Evolutionary conservation across 2,888 invertebrate genomes (phyloP), one percentile per base, ranked within the genome.

Genomic region (Osmoderma eremita): DNA sequence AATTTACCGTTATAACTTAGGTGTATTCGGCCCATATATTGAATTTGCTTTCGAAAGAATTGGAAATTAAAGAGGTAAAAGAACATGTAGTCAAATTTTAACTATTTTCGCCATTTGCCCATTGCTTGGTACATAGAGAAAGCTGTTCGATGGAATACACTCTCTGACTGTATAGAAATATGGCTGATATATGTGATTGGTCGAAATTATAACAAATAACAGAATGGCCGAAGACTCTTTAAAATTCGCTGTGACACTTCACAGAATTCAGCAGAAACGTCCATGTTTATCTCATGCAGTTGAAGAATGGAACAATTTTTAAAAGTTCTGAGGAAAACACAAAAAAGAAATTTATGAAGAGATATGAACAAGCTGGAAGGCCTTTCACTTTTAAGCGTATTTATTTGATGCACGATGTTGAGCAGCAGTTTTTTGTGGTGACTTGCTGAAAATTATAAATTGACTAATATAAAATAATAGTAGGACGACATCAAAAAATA

Each of bases 211-310:
- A 10, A 42, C 42, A 42, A 12, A 42, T 42, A 4, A 10, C 15
- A 8, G 2, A 48, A 48, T 13, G 48, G 48, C 4, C 18, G 18
- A 48, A 48, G 3, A 48, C 48, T 48, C 17, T 48, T 48, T 48
- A 10, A 48, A 17, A 48, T 48, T 48, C 12, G 13, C 48, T 10
- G 18, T 48, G 3, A 15, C 48, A 48, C 48, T 48, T 48, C 8
- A 48, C 18, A 48, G 3, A 48, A 48, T 48, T 48, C 6, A 48
- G 48, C 48, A 48, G 48, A 48, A 48, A 48, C 48, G 17, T 48
- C 8, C 48, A 13, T 48, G 18, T 17, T 48, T 36, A 36, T 6
- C 10, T 36, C 6, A 48, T 48, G 15, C 17, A 4, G 48, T 48
- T 48, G 48, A 48, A 48, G 48, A 48, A 36, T 36, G 36, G 36